Base-by-base conservation (phyloP, 2,113 vertebrate genomes). In the Trochalopteron elliotii region DNA sequence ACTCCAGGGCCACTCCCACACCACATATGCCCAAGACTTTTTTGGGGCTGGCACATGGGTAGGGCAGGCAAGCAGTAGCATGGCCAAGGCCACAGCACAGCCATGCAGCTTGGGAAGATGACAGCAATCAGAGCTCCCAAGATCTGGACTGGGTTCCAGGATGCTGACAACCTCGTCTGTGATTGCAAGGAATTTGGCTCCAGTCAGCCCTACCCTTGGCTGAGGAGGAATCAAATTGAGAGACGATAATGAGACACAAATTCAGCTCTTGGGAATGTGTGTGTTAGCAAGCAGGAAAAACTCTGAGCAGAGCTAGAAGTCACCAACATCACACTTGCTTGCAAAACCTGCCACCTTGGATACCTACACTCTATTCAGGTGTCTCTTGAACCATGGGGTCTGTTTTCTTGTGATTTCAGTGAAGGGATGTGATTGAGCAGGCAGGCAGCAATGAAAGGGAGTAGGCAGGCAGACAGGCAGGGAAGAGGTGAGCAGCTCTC, bases 101-200 rank as follows among this genome's bases (percentile, higher is more conserved):
- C 45, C 22, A 10, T 39, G 33, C 42, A 77, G 60, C 42, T 47
- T 1, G 0, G 37, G 44, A 93, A 94, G 52, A 94, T 28, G 72
- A 90, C 83, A 93, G 83, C 64, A 92, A 47, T 64, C 39, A 64
- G 71, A 90, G 79, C 79, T 90, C 79, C 50, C 21, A 40, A 72
- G 68, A 85, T 83, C 69, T 92, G 80, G 0, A 2, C 87, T 76
- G 72, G 52, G 44, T 92, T 87, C 91, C 94, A 97, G 77, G 89
- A 95, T 87, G 93, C 96, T 96, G 96, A 95, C 87, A 94, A 47
- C 56, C 60, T 89, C 6, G 94, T 96, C 94, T 96, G 91, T 68
- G 86, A 94, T 89, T 94, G 86, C 3, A 5, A 95, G 57, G 94
- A 96, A 97, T 94, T 94, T 94, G 91, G 93, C 89, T 96, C 64